A percentile compares a stretch with the other conserved stretches of the same genome.
Evolutionary conservation across 2,113 vertebrate genomes (phyloP).

Genomic region (Albula goreensis): DNA sequence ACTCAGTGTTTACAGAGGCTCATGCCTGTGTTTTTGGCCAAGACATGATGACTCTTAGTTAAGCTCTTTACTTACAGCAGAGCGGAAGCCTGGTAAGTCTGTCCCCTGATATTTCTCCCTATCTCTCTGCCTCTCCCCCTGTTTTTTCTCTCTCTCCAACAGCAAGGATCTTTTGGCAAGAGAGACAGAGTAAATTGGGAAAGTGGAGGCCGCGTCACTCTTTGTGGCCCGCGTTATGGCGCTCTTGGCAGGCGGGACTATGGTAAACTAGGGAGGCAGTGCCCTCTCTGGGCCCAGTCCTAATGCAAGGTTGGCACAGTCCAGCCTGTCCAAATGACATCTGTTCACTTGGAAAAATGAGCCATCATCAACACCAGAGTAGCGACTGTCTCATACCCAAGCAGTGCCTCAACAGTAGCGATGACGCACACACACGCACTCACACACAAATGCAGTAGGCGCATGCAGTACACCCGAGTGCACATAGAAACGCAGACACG

Average conservation of each 20-base stretch:
- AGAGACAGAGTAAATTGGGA: constrained; percentile 32
- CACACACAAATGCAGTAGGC: constrained; percentile 38
- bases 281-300: constrained; percentile 49
- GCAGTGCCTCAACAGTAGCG: constrained; percentile 26
- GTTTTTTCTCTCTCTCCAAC: constrained; percentile 40
- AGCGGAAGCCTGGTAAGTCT: background rate
- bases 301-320: constrained; percentile 54
- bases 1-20: background rate
- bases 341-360: constrained; percentile 53
- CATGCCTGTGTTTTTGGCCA: background rate
- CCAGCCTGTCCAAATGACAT: constrained; percentile 53
- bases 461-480: constrained; percentile 28
- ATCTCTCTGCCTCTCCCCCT: constrained; percentile 23
- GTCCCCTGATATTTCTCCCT: constrained; percentile 22
- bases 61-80: background rate
- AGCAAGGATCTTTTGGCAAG: constrained; percentile 56
- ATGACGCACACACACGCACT: constrained; percentile 18
- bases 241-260: constrained; percentile 44
- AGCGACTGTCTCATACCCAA: constrained; percentile 15
- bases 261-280: constrained; percentile 56
- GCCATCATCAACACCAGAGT: constrained; percentile 26
- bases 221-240: constrained; percentile 48
- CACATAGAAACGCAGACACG: constrained; percentile 21
- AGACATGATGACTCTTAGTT: background rate
- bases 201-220: constrained; percentile 20